Evolutionary conservation across 2,113 vertebrate species (phyloP), one percentile per base, ranked within the genome.

Genomic region (Motacilla alba): DNA sequence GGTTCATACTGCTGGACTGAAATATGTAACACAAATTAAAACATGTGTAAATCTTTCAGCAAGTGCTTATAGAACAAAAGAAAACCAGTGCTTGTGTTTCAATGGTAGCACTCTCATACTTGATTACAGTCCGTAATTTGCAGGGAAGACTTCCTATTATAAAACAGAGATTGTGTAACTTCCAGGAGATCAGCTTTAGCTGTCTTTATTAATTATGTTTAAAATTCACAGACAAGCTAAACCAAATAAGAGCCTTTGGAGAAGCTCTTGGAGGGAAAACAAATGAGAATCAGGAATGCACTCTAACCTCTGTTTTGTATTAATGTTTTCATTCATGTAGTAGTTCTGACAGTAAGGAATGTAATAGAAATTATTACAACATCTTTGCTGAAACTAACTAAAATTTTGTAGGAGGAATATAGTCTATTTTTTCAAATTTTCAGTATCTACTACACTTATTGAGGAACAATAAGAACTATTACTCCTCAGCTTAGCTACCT

Each of bases 241-340:
- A 72, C 4, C 1, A 68, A 66, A 18, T 49, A 47, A 60, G 11
- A 66, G 11, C 15, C 16, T 79, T 83, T 60, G 46, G 27, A 83
- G 37, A 74, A 69, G 6, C 18, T 22, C 0, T 0, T 66, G 37
- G 10, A 77, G 3, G 8, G 23, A 77, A 91, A 77, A 41, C 0
- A 66, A 53, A 26, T 37, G 11, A 63, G 30, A 55, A 58, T 33
- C 17, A 58, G n/a, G 31, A 75, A 46, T 23, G 9, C 13, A 58
- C 16, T 47, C 27, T n/a, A 47, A 47, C 10, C 35, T 56, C 35
- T 55, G 24, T 78, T 81, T 53, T 62, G 3, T 69, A 23, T 53
- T 5, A 50, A 18, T 27, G 6, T 10, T 80, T 86, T 80, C 58
- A 79, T 8, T 39, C 10, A 43, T 43, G 17, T 55, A 72, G 22